These are phyloP conservation scores for Girardinus metallicus DNA, from an alignment of 2,797 vertebrate genomes.

Conservation along the genomic window DNA sequence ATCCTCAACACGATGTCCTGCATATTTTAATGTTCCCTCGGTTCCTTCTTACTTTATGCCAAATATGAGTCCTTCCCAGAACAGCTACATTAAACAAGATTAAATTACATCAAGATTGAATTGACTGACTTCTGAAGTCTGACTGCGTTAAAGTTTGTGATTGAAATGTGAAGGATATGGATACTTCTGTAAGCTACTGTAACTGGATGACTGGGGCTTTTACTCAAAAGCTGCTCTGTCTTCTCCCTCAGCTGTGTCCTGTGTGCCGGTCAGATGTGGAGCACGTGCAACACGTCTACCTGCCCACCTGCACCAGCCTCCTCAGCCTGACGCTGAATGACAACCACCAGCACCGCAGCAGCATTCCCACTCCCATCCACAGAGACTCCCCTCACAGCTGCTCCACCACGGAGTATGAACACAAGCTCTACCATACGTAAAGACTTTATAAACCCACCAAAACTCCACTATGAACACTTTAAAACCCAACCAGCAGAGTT, in stretches of 20 bases:
- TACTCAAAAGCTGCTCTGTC: neutral
- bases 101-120: neutral
- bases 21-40: neutral
- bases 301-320: conserved; percentile 96
- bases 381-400: conserved; percentile 74
- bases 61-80: neutral
- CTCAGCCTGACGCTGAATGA: conserved; percentile 87
- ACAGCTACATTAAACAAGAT: neutral
- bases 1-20: neutral
- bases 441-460: conserved; percentile 34
- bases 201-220: too few relatives aligned
- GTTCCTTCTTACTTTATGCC: neutral
- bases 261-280: conserved; percentile 94
- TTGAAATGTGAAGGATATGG: neutral
- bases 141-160: neutral
- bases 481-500: conserved; percentile 9
- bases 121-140: neutral
- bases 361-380: conserved; percentile 74
- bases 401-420: conserved; percentile 77
- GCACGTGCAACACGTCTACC: conserved; percentile 94
- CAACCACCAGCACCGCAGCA: conserved; percentile 68
- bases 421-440: conserved; percentile 81
- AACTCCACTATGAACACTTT: conserved; percentile 25
- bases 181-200: neutral
- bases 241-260: conserved; percentile 85